Evolutionary conservation across 2,797 vertebrate genomes (phyloP).

Genomic region (Pelobates cultripes): DNA sequence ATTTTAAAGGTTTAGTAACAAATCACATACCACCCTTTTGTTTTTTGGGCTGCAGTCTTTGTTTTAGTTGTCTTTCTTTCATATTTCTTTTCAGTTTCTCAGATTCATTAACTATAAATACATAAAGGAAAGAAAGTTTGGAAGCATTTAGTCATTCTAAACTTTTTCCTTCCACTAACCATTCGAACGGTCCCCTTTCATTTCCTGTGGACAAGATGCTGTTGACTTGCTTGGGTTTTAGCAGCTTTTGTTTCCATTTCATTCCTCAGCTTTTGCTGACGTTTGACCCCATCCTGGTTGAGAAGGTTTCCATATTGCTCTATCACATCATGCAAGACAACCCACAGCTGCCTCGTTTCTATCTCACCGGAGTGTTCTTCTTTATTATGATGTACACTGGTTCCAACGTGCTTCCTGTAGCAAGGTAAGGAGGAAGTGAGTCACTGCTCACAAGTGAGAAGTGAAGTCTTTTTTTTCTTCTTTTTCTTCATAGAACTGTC

Average conservation of each 20-base stretch:
- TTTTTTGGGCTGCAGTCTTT: not conserved
- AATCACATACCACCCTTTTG: not conserved
- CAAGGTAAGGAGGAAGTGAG: slow-evolving; percentile 79
- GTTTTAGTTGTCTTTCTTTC: not conserved
- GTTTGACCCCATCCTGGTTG: slow-evolving; percentile 98
- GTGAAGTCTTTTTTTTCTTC: too few relatives aligned
- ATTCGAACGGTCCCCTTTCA: slow-evolving; percentile 1
- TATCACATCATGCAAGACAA: slow-evolving; percentile 96
- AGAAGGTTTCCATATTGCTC: slow-evolving; percentile 93
- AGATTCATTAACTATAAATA: not conserved
- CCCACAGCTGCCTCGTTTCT: slow-evolving; percentile 95
- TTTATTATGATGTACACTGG: slow-evolving; percentile 99
- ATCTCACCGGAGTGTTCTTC: slow-evolving; percentile 96
- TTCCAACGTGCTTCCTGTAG: slow-evolving; percentile 96
- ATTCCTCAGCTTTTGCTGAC: slow-evolving; percentile 86
- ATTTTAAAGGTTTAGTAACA: not conserved
- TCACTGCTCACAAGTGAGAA: not conserved
- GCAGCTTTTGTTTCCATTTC: slow-evolving; percentile 57
- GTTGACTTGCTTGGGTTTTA: slow-evolving; percentile 7
- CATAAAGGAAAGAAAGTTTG: slow-evolving; percentile 27
- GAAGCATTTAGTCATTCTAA: slow-evolving; percentile 16
- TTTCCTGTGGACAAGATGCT: not conserved
- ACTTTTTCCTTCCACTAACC: slow-evolving; percentile 11
- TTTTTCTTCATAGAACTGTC: too few relatives aligned
- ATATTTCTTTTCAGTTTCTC: slow-evolving; percentile 4